A percentile compares a stretch with the other conserved stretches of the same genome.
Conservation (phyloP, 2,888 invertebrate species). For the Eumacrocentrus americanus region DNA sequence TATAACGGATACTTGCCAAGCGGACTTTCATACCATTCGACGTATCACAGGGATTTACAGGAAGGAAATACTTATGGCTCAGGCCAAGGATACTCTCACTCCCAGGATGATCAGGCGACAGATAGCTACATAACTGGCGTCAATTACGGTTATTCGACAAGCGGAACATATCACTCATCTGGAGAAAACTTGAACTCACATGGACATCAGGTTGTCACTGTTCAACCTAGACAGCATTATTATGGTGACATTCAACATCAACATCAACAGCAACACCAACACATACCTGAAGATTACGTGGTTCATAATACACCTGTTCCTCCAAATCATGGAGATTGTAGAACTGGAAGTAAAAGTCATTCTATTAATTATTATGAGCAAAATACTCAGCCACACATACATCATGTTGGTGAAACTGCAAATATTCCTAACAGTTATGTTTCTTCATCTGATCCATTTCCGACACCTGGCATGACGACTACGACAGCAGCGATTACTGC, state of each 20-base stretch:
- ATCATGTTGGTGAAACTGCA: conserved; percentile 64
- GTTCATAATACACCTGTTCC: conserved; percentile 49
- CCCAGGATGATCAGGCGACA: conserved; percentile 42
- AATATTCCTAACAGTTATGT: conserved; percentile 62
- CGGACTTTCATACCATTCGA: conserved; percentile 62
- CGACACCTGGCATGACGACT: conserved; percentile 62
- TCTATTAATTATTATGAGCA: conserved; percentile 55
- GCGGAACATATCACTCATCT: conserved; percentile 45
- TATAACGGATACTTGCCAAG: conserved; percentile 65
- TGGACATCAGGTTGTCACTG: conserved; percentile 60
- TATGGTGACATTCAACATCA: conserved; percentile 64
- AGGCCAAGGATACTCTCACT: conserved; percentile 40
- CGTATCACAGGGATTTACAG: conserved; percentile 51
- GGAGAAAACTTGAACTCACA: conserved; percentile 58
- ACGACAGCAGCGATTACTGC: conserved; percentile 61
- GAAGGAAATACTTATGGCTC: conserved; percentile 48
- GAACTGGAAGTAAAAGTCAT: conserved; percentile 51
- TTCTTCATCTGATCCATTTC: conserved; percentile 62
- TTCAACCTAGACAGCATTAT: conserved; percentile 61
- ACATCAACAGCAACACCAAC: conserved; percentile 39
- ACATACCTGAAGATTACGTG: conserved; percentile 50
- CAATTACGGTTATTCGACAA: conserved; percentile 52
- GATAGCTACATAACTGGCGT: conserved; percentile 52
- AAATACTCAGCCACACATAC: conserved; percentile 53
- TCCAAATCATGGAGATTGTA: conserved; percentile 46